Evolutionary conservation across 2,797 vertebrate genomes (phyloP).

Genomic region (Pantherophis alleghaniensis): DNA sequence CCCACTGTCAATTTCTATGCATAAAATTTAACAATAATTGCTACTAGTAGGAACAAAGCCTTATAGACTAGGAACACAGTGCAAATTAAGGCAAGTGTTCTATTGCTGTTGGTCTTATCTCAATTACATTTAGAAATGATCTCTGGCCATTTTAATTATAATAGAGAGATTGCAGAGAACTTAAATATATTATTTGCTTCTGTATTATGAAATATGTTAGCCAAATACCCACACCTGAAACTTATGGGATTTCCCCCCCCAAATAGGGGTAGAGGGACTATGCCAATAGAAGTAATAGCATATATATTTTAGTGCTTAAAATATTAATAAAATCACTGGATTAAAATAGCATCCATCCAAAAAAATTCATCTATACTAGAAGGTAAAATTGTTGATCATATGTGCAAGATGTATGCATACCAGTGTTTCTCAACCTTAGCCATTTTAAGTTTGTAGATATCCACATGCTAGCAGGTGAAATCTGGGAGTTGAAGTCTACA

Average conservation of each 20-base stretch:
- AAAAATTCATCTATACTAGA: neutral
- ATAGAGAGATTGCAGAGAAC: neutral
- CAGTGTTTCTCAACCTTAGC: neutral
- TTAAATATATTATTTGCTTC: neutral
- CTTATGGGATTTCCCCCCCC: neutral
- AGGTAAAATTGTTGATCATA: neutral
- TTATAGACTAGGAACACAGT: slow-evolving; percentile 24
- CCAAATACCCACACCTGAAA: neutral
- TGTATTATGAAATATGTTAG: neutral
- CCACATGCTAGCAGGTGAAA: neutral
- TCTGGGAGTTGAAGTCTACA: neutral
- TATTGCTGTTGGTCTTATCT: slow-evolving; percentile 36
- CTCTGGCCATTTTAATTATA: slow-evolving; percentile 19
- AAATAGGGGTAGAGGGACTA: neutral
- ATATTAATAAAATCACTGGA: neutral
- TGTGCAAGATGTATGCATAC: neutral
- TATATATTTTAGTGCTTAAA: neutral
- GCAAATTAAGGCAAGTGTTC: slow-evolving; percentile 36
- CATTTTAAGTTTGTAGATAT: neutral
- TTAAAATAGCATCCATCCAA: neutral
- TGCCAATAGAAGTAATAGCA: neutral
- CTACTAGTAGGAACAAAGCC: slow-evolving; percentile 48
- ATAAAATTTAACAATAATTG: slow-evolving; percentile 33
- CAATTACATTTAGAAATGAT: slow-evolving; percentile 17
- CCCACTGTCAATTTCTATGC: neutral